Evolutionary conservation across 37 sponge, comb jelly and placozoan species (phyloP), one percentile per base, ranked within the genome.

Genomic region (Agelas oroides): DNA sequence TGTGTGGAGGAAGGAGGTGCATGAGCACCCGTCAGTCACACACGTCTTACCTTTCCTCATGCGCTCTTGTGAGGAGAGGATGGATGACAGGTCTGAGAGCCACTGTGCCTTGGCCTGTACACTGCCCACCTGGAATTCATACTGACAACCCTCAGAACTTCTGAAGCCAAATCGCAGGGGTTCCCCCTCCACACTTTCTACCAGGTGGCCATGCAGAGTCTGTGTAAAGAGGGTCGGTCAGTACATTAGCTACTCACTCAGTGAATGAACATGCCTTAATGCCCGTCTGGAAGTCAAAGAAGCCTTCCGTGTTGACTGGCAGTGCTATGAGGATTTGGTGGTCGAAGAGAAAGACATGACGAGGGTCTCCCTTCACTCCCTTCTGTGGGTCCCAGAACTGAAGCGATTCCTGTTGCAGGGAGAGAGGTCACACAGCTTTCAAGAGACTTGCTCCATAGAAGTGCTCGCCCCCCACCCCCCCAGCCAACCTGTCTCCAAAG

Each of bases 281-380:
- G 60, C 64, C 89, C 19, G 66, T 40, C 37, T 83, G 68, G 71
- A 71, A 83, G 13, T 77, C 60, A 59, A 58, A 89, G 78, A 82
- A 89, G 3, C 89, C 89, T 54, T 82, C 83, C 21, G 23, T 21
- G 39, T 89, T 70, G 14, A 67, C 60, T 21, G 83, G 73, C 0
- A 56, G 35, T 8, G 89, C 59, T 1, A 89, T 34, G 34, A 89
- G 52, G 57, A 89, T 76, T 2, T 78, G 83, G 32, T 81, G 84
- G 67, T 89, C 89, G 62, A 89, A 83, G 24, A 89, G 84, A 46
- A 73, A 89, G 35, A 89, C 84, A n/a, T 84, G 84, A 1, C 70
- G 31, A 1, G 60, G 41, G 39, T 77, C 78, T 0, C 54, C 59
- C 70, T 77, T 85, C 21, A 62, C 84, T 3, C 40, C 81, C 32